Evolutionary conservation across 1,140 invertebrate genomes (phyloP), one percentile per base, ranked within the genome.

Genomic region (Ceratina japonica): DNA sequence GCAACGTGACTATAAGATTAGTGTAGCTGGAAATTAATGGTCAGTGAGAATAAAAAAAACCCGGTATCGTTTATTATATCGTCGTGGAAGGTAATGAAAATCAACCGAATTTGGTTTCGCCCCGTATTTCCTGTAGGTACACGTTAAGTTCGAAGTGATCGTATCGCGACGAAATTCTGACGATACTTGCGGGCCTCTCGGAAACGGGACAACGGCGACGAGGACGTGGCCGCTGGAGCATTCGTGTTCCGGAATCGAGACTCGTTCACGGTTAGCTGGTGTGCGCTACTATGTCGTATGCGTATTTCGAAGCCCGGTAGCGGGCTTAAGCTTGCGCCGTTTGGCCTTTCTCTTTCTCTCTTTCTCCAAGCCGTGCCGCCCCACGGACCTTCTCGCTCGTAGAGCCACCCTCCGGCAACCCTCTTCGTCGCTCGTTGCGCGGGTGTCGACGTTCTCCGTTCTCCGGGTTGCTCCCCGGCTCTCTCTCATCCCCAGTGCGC

Each of bases 401-500:
- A 44, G 37, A 44, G 22, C 51, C 13, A 20, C 63, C 68, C 75
- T 49, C 78, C 37, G 27, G 59, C 49, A 52, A 22, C 37, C 37
- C 56, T 68, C 69, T 70, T 63, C 27, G 66, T 84, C 59, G 16
- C 59, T 63, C 75, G 51, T 56, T 37, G 31, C 68, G 44, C 73
- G 70, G 24, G 51, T 56, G 61, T n/a, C 74, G 44, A 64, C 59
- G 69, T 78, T 79, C 75, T 79, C 74, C 20, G 72, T 79, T 74
- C 76, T 66, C 69, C 79, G 77, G 82, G 80, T 84, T 86, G 84
- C 65, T 85, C 81, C 86, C 86, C 69, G 81, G 68, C 80, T 85
- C 83, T 86, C 85, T 88, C 84, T 86, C 87, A 86, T 87, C 86
- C 71, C 87, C 90, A 92, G 90, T 91, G 88, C 87, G 90, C 90